Base-by-base conservation (phyloP, 2,888 invertebrate genomes). In the Lepidochrysops patricia region DNA sequence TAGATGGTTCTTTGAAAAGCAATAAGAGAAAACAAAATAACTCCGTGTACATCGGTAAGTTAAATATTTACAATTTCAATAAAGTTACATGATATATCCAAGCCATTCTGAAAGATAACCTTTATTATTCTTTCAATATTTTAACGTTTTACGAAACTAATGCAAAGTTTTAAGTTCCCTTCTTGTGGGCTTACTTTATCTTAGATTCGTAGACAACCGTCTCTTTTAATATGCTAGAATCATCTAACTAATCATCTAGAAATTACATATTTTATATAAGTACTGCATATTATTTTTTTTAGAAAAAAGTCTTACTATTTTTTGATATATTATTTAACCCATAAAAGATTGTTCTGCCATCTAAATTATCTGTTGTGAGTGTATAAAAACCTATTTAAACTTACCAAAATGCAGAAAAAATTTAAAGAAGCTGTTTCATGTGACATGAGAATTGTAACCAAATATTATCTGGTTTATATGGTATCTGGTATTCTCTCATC, bases 1-100 rank as follows among this genome's bases (percentile, higher is more conserved):
- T 83, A 68, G 83, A 86, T 72, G 84, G 83, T 70, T 83, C 84
- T 63, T 58, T 85, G 70, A 89, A 80, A 70, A 80, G 69, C 72
- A 80, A 69, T 69, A 86, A 79, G 70, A 86, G 43, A 19, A 43
- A 80, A 71, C 77, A 78, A 73, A 73, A 70, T 61, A 82, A 72
- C 70, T 71, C 71, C 75, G 80, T 73, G 70, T 79, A 72, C 68
- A 74, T 73, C 66, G 85, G 89, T 88, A 75, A 82, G 82, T 64
- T 27, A 60, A 29, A 19, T 57, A n/a, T 48, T 60, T 13, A 19
- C 37, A 59, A 61, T 57, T 60, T 54, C n/a, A n/a, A 50, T 19
- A 19, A 9, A 1, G 1, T 19, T 9, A 37, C 37, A 19, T 43
- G 2, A 9, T 43, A 9, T 43, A 9, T 43, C 19, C 1, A 43